Conservation (phyloP, 2,888 invertebrate genomes). For the Candidula unifasciata region DNA sequence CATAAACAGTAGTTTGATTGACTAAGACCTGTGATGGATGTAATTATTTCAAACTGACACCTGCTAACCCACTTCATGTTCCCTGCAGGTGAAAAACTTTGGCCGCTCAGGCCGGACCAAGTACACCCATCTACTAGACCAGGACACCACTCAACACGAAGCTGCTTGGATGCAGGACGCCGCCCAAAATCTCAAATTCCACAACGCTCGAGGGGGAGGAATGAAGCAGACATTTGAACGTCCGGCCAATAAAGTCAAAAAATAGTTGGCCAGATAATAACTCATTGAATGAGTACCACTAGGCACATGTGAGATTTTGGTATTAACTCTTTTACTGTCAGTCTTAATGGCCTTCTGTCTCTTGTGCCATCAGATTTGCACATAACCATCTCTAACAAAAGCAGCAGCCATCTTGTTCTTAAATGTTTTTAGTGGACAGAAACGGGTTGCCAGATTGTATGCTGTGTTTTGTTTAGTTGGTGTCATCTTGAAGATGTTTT, state of each 20-base stretch:
- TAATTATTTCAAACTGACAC: neutral
- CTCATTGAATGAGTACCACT: neutral
- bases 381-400: too few species aligned
- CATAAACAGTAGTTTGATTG: neutral
- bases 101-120: constrained; percentile 98
- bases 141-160: constrained; percentile 98
- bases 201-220: constrained; percentile 92
- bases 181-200: constrained; percentile 90
- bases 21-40: neutral
- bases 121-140: constrained; percentile 98
- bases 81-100: constrained; percentile 94
- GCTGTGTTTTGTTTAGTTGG: too few species aligned
- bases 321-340: neutral
- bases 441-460: too few species aligned
- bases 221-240: constrained; percentile 94
- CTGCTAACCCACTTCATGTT: neutral
- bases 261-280: constrained; percentile 51
- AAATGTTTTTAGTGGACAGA: too few species aligned
- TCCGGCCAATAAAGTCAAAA: constrained; percentile 80
- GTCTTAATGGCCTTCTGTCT: too few species aligned
- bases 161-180: constrained; percentile 98
- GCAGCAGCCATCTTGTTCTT: too few species aligned
- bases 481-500: too few species aligned
- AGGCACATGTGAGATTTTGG: neutral
- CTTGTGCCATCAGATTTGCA: too few species aligned